Percentiles rank a stretch among this genome's conserved stretches.
Conservation (phyloP, 2,888 invertebrate species). For the Drosophila maculinotata region DNA sequence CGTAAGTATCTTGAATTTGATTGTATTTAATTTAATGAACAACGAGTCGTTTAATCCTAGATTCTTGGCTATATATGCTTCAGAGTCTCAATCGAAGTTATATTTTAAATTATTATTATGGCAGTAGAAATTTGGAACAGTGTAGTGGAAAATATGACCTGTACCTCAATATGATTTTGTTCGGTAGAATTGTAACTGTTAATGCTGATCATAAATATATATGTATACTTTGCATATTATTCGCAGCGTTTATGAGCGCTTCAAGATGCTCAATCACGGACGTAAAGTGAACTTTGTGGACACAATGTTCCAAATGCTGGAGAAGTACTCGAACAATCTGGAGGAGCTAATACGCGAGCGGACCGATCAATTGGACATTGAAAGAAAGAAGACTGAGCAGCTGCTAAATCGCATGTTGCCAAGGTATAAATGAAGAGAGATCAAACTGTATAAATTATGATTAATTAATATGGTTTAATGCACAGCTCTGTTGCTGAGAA, state of each 20-base stretch:
- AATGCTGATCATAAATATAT: no score
- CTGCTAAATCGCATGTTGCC: conserved; percentile 95
- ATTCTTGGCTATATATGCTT: no score
- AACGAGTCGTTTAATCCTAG: no score
- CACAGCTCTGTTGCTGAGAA: conserved; percentile 96
- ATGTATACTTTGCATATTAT: no score
- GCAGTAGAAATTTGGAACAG: no score
- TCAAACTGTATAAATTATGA: fast-evolving
- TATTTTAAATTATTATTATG: no score
- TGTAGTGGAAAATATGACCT: no score
- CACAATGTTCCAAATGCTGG: conserved; percentile 98
- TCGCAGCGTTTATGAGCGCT: conserved; percentile 90
- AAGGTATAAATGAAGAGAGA: conserved; percentile 85
- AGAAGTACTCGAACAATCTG: conserved; percentile 97
- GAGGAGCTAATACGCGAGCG: conserved; percentile 96
- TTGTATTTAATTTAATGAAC: no score
- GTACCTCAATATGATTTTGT: no score
- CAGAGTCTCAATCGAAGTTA: no score
- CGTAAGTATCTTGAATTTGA: conserved; percentile 84
- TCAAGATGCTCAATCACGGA: conserved; percentile 96
- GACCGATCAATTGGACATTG: conserved; percentile 96
- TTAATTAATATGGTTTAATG: neutral
- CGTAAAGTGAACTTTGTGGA: conserved; percentile 97
- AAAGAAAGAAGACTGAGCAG: conserved; percentile 98
- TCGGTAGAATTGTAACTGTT: no score